Base-by-base conservation (phyloP, 1,140 invertebrate genomes). In the Drosophila bocqueti region DNA sequence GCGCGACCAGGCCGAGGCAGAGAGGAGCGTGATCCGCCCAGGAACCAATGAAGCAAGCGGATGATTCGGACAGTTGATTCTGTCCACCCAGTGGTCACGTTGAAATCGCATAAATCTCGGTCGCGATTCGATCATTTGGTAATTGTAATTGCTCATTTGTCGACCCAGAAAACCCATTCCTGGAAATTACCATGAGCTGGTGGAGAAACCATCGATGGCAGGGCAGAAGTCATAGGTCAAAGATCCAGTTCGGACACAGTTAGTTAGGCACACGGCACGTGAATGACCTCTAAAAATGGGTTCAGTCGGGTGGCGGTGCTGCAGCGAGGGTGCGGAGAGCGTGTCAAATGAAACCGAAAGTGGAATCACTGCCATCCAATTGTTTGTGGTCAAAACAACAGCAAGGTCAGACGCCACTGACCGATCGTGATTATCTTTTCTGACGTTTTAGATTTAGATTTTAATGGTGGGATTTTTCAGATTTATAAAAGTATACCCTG, bases 361-460 rank as follows among this genome's bases (percentile, higher is more conserved):
- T 79, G 42, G 65, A 72, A 78, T 83, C 63, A 69, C 72, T 68
- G 43, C 24, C 50, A 15, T 57, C 26, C 62, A 76, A 76, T 67
- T 77, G 54, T 76, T 24, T 77, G 43, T 78, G 58, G 45, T 68
- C 54, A 78, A 83, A 87, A 81, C 80, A 83, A 81, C 57, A 62
- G 61, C 85, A 90, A 91, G 85, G 85, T 82, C 85, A 85, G 79
- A 71, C 81, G 85, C 78, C 62, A 83, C 57, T 86, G 84, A 87
- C 84, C 85, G 78, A 74, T 78, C 71, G 71, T 73, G 68, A 74
- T 74, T 71, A 71, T 34, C 64, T 68, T 57, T 31, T 65, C 46
- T 54, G 38, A 46, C 62, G 24, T 26, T 68, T 68, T 31, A 57
- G 49, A 71, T 74, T 73, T 52, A 52, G 46, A 74, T 61, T 73